phyloP scores from a whole-genome alignment of 2,797 vertebrate genomes.

The Bovichtus variegatus region DNA sequence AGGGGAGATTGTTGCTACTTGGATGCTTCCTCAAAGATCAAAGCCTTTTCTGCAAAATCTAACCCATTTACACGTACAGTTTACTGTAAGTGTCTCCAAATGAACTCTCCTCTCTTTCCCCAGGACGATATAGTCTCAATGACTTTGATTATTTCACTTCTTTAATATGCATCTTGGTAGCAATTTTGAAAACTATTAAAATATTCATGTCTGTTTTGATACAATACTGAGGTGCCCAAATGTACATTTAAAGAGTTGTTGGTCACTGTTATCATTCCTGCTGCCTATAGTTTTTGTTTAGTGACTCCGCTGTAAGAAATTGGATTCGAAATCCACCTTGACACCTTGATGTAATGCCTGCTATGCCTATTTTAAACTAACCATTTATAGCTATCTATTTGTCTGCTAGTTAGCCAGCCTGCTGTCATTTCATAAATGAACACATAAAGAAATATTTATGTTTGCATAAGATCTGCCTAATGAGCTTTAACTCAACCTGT shows the following conservation, averaged over 20 bases:
- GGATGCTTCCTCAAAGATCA: neutral
- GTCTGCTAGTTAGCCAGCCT: slow-evolving; percentile 50
- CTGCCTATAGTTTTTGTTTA: neutral
- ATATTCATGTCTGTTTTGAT: neutral
- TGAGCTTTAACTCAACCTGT: slow-evolving; percentile 60
- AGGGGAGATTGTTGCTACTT: neutral
- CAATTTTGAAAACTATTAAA: neutral
- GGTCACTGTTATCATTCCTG: neutral
- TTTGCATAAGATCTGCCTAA: slow-evolving; percentile 4
- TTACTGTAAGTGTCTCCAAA: neutral
- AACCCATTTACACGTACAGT: neutral
- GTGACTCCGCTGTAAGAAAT: neutral
- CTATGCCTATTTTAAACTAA: neutral
- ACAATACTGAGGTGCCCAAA: too few relatives aligned
- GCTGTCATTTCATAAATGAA: slow-evolving; percentile 54
- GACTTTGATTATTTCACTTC: neutral
- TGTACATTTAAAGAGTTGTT: neutral
- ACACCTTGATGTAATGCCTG: neutral
- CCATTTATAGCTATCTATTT: neutral
- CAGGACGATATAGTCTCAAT: neutral
- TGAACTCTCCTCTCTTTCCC: neutral
- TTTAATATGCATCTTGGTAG: neutral
- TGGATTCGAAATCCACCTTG: neutral
- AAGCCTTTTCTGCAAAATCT: neutral
- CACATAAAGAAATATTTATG: slow-evolving; percentile 20